Conservation (phyloP, 2,797 vertebrate species). For the Geotrypetes seraphini region DNA sequence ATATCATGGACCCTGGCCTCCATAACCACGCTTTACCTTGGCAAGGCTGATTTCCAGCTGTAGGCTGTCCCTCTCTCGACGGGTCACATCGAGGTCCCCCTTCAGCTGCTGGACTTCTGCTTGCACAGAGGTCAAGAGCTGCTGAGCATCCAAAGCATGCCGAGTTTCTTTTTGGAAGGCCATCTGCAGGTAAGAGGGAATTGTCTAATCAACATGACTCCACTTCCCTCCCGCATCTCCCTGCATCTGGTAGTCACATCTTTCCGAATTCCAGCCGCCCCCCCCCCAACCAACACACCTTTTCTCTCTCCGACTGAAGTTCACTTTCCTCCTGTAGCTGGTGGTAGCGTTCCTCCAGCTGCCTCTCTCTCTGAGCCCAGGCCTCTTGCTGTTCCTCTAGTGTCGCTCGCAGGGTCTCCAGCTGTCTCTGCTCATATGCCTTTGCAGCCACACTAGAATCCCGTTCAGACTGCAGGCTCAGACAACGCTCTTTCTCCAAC, state of each 20-base stretch:
- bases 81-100: conserved; percentile 34
- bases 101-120: conserved; percentile 34
- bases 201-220: too few relatives aligned
- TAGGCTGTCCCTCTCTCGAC: conserved; percentile 44
- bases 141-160: conserved; percentile 36
- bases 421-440: conserved; percentile 22
- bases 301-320: conserved; percentile 40
- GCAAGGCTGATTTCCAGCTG: conserved; percentile 52
- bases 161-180: conserved; percentile 35
- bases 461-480: conserved; percentile 19
- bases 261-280: not conserved
- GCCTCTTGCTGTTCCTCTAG: conserved; percentile 30
- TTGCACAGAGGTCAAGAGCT: conserved; percentile 24
- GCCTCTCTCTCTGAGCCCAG: conserved; percentile 30
- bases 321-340: conserved; percentile 25
- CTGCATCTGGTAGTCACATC: too few relatives aligned
- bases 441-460: conserved; percentile 23
- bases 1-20: too few relatives aligned
- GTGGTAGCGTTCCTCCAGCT: conserved; percentile 30
- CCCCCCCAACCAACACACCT: too few relatives aligned
- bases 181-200: conserved; percentile 9
- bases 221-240: too few relatives aligned
- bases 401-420: conserved; percentile 23
- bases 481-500: conserved; percentile 17
- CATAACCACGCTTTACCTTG: too few relatives aligned